Conservation (phyloP, 2,797 vertebrate species). For the Pantherophis alleghaniensis region DNA sequence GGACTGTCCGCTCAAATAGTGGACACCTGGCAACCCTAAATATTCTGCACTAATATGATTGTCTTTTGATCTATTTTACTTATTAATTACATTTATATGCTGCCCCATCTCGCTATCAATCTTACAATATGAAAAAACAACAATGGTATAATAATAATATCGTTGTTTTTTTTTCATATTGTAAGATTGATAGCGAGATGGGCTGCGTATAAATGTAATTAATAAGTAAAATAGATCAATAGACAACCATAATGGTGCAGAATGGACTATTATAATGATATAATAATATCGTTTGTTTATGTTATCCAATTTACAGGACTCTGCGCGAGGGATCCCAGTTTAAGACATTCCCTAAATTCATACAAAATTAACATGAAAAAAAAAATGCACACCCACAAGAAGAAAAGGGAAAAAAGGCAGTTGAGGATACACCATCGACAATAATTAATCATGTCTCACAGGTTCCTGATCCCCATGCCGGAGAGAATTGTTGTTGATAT, state of each 20-base stretch:
- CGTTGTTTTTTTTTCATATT: too few relatives aligned
- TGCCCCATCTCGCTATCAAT: not conserved
- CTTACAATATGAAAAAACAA: not conserved
- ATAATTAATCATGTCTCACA: not conserved
- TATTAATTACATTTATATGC: not conserved
- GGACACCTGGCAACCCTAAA: too few relatives aligned
- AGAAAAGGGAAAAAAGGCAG: not conserved
- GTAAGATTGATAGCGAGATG: too few relatives aligned
- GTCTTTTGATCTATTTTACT: not conserved
- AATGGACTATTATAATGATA: not conserved
- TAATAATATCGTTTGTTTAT: not conserved
- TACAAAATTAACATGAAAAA: not conserved
- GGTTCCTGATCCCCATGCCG: not conserved
- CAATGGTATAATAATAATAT: not conserved
- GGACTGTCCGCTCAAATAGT: too few relatives aligned
- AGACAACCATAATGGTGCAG: too few relatives aligned
- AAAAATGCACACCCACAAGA: not conserved
- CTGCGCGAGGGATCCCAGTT: not conserved
- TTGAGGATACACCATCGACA: not conserved
- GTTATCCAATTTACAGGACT: not conserved
- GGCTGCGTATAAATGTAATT: too few relatives aligned
- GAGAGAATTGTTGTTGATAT: not conserved
- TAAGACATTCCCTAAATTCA: not conserved
- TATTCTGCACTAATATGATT: not conserved
- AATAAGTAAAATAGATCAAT: too few relatives aligned